These are phyloP conservation scores for Noturus placidus DNA, from an alignment of 2,113 vertebrate genomes.

Conservation along the genomic window DNA sequence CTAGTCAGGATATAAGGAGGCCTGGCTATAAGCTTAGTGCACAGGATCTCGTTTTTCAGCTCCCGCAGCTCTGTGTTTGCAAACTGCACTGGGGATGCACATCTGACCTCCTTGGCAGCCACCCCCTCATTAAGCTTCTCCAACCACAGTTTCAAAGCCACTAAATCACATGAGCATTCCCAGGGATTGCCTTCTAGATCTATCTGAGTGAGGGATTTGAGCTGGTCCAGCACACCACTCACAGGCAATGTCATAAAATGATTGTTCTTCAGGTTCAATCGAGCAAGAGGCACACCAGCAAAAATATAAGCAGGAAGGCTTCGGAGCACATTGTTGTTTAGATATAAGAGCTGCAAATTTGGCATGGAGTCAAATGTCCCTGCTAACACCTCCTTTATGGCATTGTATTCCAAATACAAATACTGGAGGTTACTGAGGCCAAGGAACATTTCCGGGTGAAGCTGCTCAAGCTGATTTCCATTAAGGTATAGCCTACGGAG, in stretches of 20 bases:
- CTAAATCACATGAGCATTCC: conserved; percentile 97
- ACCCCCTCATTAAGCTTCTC: conserved; percentile 91
- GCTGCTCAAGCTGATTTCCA: conserved; percentile 91
- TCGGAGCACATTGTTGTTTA: conserved; percentile 93
- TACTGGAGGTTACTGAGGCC: conserved; percentile 94
- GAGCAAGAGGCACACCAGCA: conserved; percentile 86
- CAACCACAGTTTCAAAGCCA: conserved; percentile 94
- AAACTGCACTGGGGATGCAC: conserved; percentile 92
- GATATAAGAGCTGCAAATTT: conserved; percentile 91
- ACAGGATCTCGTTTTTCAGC: conserved; percentile 94
- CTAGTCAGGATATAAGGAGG: conserved; percentile 85
- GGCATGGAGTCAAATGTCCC: conserved; percentile 96
- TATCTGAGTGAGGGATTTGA: conserved; percentile 89
- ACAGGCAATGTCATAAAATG: conserved; percentile 98
- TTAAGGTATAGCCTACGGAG: conserved; percentile 92
- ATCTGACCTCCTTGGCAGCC: conserved; percentile 89
- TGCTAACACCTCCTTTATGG: conserved; percentile 92
- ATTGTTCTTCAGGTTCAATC: conserved; percentile 95
- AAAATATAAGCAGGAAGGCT: conserved; percentile 94
- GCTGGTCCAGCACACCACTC: conserved; percentile 94
- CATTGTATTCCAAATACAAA: conserved; percentile 97
- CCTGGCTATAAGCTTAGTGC: conserved; percentile 89
- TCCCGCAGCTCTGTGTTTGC: conserved; percentile 90
- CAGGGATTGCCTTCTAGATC: conserved; percentile 96
- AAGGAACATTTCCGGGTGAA: conserved; percentile 93